These are phyloP conservation scores for Notolabrus celidotus DNA, from an alignment of 2,797 vertebrate species.

Conservation along the genomic window DNA sequence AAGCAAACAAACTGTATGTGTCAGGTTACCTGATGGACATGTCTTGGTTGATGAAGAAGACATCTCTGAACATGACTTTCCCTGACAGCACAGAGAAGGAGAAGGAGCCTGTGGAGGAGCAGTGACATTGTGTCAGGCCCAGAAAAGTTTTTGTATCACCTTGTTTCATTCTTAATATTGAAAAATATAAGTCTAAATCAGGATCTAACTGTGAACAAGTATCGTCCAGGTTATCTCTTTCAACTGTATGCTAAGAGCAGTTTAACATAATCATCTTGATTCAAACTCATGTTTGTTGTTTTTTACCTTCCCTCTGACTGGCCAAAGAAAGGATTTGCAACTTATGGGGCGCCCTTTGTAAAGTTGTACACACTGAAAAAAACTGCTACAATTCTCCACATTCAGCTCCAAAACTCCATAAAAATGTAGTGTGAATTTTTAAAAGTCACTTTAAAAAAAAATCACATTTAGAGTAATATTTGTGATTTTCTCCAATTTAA, in stretches of 20 bases:
- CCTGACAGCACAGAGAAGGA: constrained; percentile 98
- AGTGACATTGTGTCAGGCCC: constrained; percentile 5
- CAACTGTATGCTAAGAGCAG: constrained; percentile 11
- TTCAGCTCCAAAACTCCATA: no score
- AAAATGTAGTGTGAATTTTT: no score
- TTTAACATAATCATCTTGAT: constrained; percentile 5
- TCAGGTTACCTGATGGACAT: constrained; percentile 94
- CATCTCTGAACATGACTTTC: constrained; percentile 99
- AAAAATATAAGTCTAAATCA: constrained; percentile 31
- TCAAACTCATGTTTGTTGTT: not conserved
- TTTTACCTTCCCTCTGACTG: not conserved
- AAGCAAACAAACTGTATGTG: not conserved
- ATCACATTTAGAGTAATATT: no score
- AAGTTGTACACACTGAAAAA: no score
- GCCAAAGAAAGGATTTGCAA: constrained; percentile 16
- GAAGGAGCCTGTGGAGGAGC: constrained; percentile 90
- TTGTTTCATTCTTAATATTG: not conserved
- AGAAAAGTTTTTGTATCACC: not conserved
- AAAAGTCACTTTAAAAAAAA: no score
- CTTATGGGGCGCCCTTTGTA: no score
- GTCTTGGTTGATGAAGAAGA: constrained; percentile 97
- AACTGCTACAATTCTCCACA: no score
- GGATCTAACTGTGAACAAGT: constrained; percentile 25
- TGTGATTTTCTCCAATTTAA: no score
- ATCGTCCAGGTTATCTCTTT: constrained; percentile 3